Evolutionary conservation across 2,113 vertebrate species (phyloP), one percentile per base, ranked within the genome.

Genomic region (Elanus axillaris): DNA sequence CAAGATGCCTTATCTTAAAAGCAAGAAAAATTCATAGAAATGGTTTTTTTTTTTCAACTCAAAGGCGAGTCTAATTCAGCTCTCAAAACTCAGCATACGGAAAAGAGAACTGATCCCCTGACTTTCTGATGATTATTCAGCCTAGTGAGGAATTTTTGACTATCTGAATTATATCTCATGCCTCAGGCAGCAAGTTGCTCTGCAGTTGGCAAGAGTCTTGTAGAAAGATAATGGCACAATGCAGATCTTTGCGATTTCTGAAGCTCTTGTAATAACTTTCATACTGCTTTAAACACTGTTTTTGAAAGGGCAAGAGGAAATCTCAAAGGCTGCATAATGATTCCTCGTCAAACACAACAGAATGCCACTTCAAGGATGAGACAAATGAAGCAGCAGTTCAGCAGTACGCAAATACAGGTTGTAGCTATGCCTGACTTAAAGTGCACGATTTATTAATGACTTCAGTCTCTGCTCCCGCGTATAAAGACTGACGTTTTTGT

Each of bases 151-250:
- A 67, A 92, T 81, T 73, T 72, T 31, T 73, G 40, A 50, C 11
- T 68, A 32, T 88, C 53, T 62, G 43, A 95, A 90, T 58, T 79
- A 3, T 23, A 56, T 40, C 92, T 93, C 66, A 48, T 48, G 77
- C 90, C 52, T 78, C 72, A 86, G 90, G 78, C 93, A 93, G 88
- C 19, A n/a, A 93, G 50, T 94, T 80, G 67, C 68, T 96, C 81
- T 3, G 8, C 25, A 81, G 66, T 47, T 88, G 67, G 67, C 55
- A 63, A 26, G 50, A 87, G 36, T 42, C 42, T 69, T 23, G 16
- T 3, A 62, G 59, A 73, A 95, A 76, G 85, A 67, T 31, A 93
- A 76, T 0, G 2, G 71, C 50, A 83, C 50, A 77, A 58, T 23
- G 42, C 55, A 80, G 72, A 80, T 69, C 59, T 83, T 64, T 3